Base-by-base conservation (phyloP, 92 coral and sea anemone genomes). In the Pocillopora meandrina region DNA sequence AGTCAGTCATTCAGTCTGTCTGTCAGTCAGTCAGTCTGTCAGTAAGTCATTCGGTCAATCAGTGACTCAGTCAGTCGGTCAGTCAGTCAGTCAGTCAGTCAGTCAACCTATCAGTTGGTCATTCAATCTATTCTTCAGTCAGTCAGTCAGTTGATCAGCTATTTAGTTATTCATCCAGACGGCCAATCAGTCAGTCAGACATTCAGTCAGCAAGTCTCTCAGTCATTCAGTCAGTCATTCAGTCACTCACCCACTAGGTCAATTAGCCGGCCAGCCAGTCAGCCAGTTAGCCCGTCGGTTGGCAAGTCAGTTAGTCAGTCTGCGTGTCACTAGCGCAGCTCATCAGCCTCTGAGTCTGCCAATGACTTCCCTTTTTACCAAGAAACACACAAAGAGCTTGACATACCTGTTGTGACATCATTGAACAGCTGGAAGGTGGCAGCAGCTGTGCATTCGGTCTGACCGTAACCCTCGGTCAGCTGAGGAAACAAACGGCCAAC, bases 401-500 rank as follows among this genome's bases (percentile, higher is more conserved):
- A 55, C 87, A 49, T 12, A 95, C 98, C 98, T 73, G 95, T 86
- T 3, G 87, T 88, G n/a, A 69, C 84, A 64, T 96, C 98, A 59
- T 87, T 88, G 42, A 81, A 78, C 49, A 92, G 86, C 70, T 96
- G 98, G 78, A 96, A 92, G 16, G 98, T 96, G 0, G 92, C 98
- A 12, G 88, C 92, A 2, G 96, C 95, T 11, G 98, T 90, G 63
- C 94, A 90, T 75, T 96, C 98, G n/a, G 98, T 94, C 73, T 94
- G 97, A 12, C 98, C 98, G 75, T 87, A 96, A 13, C 98, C 98
- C 67, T 96, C 98, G 35, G 85, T 67, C 13, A 96, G 87, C 98
- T 96, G 65, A 26, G 6, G 49, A 49, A 87, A 9, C 17, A 14
- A 21, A 59, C 3, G 12, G 26, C 18, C 56, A 33, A 61, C 42